These are phyloP conservation scores for Helogale parvula DNA, from an alignment of 2,113 vertebrate genomes.

Conservation along the genomic window DNA sequence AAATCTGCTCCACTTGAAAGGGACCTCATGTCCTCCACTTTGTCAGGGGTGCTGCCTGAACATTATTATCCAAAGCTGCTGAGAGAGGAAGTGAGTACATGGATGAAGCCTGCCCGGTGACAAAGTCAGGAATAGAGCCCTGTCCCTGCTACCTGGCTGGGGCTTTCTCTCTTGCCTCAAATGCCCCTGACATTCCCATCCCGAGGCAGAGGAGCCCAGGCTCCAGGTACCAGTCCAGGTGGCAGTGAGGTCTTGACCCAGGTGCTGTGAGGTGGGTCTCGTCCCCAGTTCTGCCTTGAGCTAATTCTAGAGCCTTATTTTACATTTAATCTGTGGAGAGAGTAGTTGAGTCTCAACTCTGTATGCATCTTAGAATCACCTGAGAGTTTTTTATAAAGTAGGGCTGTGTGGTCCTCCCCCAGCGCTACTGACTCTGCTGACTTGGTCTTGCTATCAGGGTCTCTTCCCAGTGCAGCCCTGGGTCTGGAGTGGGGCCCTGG, in stretches of 20 bases:
- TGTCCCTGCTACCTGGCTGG: background rate
- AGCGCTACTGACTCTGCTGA: too few species aligned
- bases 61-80: background rate
- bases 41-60: background rate
- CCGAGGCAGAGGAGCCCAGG: too few species aligned
- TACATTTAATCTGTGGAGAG: background rate
- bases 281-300: background rate
- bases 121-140: background rate
- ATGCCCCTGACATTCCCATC: rapidly evolving
- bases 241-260: background rate
- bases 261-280: background rate
- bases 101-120: background rate
- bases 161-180: background rate
- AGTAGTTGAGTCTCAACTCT: background rate
- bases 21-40: rapidly evolving
- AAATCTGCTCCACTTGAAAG: rapidly evolving
- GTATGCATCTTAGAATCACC: background rate
- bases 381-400: background rate
- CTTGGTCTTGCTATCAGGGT: too few species aligned
- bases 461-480: rapidly evolving
- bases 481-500: background rate
- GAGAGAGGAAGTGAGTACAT: background rate
- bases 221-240: background rate
- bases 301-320: background rate
- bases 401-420: rapidly evolving